phyloP scores from a whole-genome alignment of 2,113 vertebrate genomes.

The Dasypus novemcinctus region DNA sequence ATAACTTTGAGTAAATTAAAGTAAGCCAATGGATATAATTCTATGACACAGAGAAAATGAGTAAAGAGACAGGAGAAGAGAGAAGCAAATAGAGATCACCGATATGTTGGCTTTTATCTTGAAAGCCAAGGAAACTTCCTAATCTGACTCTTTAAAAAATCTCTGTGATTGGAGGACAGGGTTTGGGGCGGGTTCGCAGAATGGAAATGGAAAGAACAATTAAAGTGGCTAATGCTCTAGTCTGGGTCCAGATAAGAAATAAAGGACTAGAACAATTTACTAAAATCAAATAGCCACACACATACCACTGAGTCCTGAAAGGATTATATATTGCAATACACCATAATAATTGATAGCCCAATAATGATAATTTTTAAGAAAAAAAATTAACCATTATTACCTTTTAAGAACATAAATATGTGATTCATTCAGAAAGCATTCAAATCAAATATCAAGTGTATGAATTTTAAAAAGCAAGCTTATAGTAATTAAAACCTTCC shows the following conservation, averaged over 20 bases:
- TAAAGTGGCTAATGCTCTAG: constrained; percentile 17
- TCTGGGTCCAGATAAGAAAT: not conserved
- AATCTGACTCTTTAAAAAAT: not conserved
- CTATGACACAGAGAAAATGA: not conserved
- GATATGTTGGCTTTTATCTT: constrained; percentile 7
- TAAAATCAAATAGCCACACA: constrained; percentile 11
- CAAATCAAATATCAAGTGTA: constrained; percentile 6
- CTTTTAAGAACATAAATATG: constrained; percentile 7
- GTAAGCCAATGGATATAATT: not conserved
- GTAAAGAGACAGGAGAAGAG: not conserved
- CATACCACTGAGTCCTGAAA: not conserved
- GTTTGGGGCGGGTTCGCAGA: not conserved
- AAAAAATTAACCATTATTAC: not conserved
- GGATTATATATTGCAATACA: not conserved
- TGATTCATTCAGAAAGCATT: constrained; percentile 30
- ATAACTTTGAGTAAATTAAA: not conserved
- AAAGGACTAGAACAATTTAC: not conserved
- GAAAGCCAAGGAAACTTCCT: not conserved
- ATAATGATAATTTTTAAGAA: not conserved
- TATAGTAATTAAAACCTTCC: not conserved
- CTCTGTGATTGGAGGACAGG: not conserved
- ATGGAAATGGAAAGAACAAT: not conserved
- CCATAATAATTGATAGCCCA: not conserved
- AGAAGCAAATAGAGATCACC: not conserved
- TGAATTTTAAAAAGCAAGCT: not conserved